phyloP scores from a whole-genome alignment of 2,113 vertebrate species.

The Ammospiza caudacuta region DNA sequence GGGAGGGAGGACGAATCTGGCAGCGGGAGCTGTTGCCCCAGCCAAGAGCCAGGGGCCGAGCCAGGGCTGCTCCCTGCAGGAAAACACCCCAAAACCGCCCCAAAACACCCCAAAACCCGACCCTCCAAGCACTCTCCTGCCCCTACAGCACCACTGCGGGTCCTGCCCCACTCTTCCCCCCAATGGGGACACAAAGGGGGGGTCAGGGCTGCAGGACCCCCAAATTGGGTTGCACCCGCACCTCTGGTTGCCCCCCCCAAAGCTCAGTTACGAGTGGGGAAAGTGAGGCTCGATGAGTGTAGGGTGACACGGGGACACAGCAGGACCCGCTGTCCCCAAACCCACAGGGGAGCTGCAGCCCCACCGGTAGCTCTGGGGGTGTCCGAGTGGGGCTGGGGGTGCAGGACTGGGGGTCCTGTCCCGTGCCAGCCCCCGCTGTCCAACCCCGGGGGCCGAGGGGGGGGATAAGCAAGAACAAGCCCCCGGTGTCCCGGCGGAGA shows the following conservation, averaged over 20 bases:
- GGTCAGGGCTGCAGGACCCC: not conserved
- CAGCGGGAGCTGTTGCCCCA: not conserved
- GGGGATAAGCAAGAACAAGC: rapidly evolving
- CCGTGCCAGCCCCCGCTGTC: not conserved
- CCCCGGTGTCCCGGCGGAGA: not conserved
- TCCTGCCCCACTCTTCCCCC: not conserved
- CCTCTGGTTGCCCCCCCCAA: not conserved
- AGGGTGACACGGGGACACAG: not conserved
- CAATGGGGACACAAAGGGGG: not conserved
- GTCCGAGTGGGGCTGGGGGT: not conserved
- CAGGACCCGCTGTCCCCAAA: not conserved
- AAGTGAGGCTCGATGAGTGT: not conserved
- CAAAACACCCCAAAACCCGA: not conserved
- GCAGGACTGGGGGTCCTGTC: not conserved
- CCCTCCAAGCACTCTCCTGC: not conserved
- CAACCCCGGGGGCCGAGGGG: not conserved
- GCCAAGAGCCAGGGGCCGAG: not conserved
- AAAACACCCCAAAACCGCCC: not conserved
- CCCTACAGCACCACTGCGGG: not conserved
- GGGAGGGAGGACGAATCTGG: slow-evolving; percentile 21
- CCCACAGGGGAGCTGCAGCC: not conserved
- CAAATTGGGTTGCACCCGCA: rapidly evolving
- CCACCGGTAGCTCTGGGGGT: not conserved
- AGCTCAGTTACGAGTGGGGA: rapidly evolving
- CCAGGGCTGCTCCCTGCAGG: not conserved